A percentile compares a stretch with the other conserved stretches of the same genome.
phyloP scores from a whole-genome alignment of 2,888 invertebrate species.

The Electrophaes corylata region DNA sequence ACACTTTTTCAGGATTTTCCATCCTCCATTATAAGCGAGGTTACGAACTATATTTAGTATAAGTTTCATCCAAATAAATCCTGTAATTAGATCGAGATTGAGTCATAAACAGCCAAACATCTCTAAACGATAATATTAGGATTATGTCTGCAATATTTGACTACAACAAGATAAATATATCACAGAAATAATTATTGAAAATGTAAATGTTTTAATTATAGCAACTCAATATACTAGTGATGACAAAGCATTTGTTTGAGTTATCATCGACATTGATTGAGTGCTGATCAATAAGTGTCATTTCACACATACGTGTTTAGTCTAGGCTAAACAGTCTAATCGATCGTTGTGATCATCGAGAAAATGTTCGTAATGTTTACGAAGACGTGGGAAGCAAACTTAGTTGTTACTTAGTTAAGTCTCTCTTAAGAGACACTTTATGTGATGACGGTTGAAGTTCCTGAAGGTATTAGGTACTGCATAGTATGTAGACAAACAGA shows the following conservation, averaged over 20 bases:
- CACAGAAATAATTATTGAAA: too few relatives aligned
- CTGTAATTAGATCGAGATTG: too few relatives aligned
- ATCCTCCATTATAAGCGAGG: too few relatives aligned
- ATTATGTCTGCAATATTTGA: too few relatives aligned
- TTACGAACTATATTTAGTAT: too few relatives aligned
- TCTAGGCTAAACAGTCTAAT: conserved; percentile 24
- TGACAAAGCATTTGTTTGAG: not conserved
- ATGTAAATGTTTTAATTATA: too few relatives aligned
- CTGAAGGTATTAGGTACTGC: conserved; percentile 7
- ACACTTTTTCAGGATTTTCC: too few relatives aligned
- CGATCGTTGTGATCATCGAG: conserved; percentile 1
- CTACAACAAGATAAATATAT: too few relatives aligned
- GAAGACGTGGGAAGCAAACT: conserved; percentile 49
- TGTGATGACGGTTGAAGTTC: conserved; percentile 19
- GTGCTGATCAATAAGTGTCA: not conserved
- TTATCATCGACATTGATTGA: not conserved
- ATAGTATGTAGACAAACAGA: not conserved
- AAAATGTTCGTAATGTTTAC: conserved; percentile 47
- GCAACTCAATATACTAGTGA: too few relatives aligned
- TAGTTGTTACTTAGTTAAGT: conserved; percentile 36
- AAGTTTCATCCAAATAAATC: too few relatives aligned
- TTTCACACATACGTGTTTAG: not conserved
- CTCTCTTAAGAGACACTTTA: conserved; percentile 35
- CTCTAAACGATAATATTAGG: too few relatives aligned
- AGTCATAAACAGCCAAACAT: too few relatives aligned